phyloP scores from a whole-genome alignment of 1,140 invertebrate species.

The Polypedilum pembai region DNA sequence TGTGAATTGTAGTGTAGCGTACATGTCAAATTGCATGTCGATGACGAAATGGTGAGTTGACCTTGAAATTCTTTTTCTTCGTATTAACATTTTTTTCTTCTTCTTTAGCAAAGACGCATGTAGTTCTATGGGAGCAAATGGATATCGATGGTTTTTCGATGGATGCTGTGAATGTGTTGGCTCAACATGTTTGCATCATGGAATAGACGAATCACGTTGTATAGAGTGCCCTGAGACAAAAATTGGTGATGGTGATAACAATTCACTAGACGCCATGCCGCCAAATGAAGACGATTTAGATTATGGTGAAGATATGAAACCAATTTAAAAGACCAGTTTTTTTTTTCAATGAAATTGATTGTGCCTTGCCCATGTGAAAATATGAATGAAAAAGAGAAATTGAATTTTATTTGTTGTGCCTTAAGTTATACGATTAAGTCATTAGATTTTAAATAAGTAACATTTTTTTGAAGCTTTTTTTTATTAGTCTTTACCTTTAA shows the following conservation, averaged over 20 bases:
- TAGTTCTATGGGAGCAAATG: conserved; percentile 44
- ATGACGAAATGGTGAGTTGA: conserved; percentile 71
- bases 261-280: neutral
- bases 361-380: conserved; percentile 22
- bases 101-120: neutral
- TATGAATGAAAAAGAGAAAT: neutral
- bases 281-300: neutral
- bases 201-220: conserved; percentile 68
- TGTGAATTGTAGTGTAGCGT: conserved; percentile 88
- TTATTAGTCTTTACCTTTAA: neutral
- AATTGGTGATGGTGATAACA: conserved; percentile 13
- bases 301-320: conserved; percentile 8
- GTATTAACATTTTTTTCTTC: neutral
- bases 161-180: conserved; percentile 93
- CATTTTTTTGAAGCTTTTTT: neutral
- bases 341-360: neutral
- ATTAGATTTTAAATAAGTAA: neutral
- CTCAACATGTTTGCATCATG: conserved; percentile 82
- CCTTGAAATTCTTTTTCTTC: neutral
- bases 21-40: conserved; percentile 83
- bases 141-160: conserved; percentile 88
- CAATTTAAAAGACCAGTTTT: conserved; percentile 8
- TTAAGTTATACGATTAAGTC: conserved; percentile 16
- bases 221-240: conserved; percentile 37
- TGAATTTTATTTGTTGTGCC: conserved; percentile 7